These are phyloP conservation scores for Aethes cnicana DNA, from an alignment of 2,888 invertebrate species.

Conservation along the genomic window DNA sequence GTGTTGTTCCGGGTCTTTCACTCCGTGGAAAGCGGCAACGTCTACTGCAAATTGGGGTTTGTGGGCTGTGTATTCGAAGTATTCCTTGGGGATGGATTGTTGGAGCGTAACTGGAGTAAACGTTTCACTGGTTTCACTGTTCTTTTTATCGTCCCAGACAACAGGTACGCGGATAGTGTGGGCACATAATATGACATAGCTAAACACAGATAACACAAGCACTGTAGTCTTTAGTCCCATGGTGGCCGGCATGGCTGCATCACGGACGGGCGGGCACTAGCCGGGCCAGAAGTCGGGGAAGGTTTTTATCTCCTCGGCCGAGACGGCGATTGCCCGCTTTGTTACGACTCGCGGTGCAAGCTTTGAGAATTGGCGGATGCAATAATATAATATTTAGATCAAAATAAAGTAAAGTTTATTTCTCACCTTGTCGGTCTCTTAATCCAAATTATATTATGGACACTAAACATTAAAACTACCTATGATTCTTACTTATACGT, in stretches of 20 bases:
- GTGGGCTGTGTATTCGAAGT: slow-evolving; percentile 67
- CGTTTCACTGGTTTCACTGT: slow-evolving; percentile 63
- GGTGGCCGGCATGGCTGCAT: slow-evolving; percentile 75
- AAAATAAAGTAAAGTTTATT: too few species aligned
- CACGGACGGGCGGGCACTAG: slow-evolving; percentile 71
- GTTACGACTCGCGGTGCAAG: slow-evolving; percentile 48
- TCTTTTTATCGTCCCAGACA: slow-evolving; percentile 52
- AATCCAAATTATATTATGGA: too few species aligned
- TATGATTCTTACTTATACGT: too few species aligned
- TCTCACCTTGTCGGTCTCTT: too few species aligned
- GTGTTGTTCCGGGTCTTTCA: slow-evolving; percentile 59
- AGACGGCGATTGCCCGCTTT: slow-evolving; percentile 75
- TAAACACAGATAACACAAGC: slow-evolving; percentile 57
- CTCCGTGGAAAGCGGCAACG: slow-evolving; percentile 66
- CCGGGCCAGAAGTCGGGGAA: slow-evolving; percentile 59
- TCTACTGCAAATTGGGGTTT: slow-evolving; percentile 71
- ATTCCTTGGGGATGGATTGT: slow-evolving; percentile 55
- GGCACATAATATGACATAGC: too few species aligned
- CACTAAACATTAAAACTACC: too few species aligned
- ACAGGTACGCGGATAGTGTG: slow-evolving; percentile 66
- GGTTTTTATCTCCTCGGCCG: slow-evolving; percentile 79
- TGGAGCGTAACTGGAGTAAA: slow-evolving; percentile 35
- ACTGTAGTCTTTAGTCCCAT: slow-evolving; percentile 49
- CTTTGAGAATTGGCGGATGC: slow-evolving; percentile 36
- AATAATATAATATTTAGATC: background rate